Base-by-base conservation (phyloP, 2,888 invertebrate genomes). In the Molorchus minor region DNA sequence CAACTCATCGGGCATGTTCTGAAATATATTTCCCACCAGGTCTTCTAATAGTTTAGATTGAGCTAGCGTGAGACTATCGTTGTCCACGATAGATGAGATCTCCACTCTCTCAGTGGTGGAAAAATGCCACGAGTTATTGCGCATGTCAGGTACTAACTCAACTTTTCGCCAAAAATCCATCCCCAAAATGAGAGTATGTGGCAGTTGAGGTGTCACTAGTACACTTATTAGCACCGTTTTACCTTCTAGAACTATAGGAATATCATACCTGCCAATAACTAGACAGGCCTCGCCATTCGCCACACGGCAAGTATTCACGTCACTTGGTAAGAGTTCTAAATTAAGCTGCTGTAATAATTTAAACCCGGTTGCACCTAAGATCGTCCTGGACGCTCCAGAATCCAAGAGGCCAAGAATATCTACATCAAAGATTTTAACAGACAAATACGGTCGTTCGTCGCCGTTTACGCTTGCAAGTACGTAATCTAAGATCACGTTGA, bases 141-240 rank as follows among this genome's bases (percentile, higher is more conserved):
- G 56, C 2, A 65, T 30, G 41, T 54, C 36, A n/a, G 63, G 64
- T 3, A 64, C 45, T 17, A 65, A 15, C 45, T 54, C 63, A 66
- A 54, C n/a, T 5, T 16, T 21, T 19, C 13, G 47, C 61, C 59
- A 64, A 62, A 62, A 63, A 55, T 65, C 64, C 1, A 56, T 20
- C 8, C 61, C 58, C 15, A 64, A 40, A 17, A 64, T 58, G 4
- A 64, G 36, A 4, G 10, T 40, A 36, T 58, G 52, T n/a, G 47
- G 20, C 5, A 61, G 41, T 13, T 45, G 43, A 10, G 66, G 64
- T 7, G 62, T 57, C 0, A 62, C 57, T 16, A 65, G 53, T 2
- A 65, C 36, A 21, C 62, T 59, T 4, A 64, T 35, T 13, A 64
- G 17, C 4, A 45, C 41, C n/a, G n/a, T n/a, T n/a, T n/a, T 53